Base-by-base conservation (phyloP, 2,113 vertebrate species). In the Suricata suricatta region DNA sequence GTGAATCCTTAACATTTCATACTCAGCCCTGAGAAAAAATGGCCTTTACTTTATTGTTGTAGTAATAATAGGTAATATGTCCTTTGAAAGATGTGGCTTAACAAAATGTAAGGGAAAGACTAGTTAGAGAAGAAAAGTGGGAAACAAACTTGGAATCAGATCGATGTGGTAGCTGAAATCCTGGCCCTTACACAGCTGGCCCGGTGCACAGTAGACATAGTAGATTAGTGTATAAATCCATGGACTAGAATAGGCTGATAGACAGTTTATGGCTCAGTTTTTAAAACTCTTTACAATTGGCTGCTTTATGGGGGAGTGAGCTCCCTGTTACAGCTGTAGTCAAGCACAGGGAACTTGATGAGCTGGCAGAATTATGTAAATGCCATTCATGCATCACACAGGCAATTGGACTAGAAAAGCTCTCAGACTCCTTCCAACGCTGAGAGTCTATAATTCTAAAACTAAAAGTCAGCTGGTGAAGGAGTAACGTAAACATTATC, bases 41-140 rank as follows among this genome's bases (percentile, higher is more conserved):
- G 21, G 13, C 44, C 85, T n/a, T 21, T 52, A 38, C 1, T 38
- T 83, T 27, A 29, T 64, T 52, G 35, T 63, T 31, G 23, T 35
- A 72, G 1, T 74, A 93, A 85, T 93, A 82, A 41, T 35, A 88
- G 25, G 33, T 90, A 41, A 11, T 63, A 8, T n/a, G 57, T 72
- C 76, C 66, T 94, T 71, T 89, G 88, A 94, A 92, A 83, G 10
- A 68, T n/a, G 19, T 66, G 81, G 11, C 9, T 85, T 96, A 90
- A 33, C 21, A 92, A 95, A 94, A 72, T n/a, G 47, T 31, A 50
- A 21, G 31, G 41, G 38, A 35, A 71, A 90, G 31, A 74, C 8
- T 90, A 57, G 29, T 60, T 91, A 38, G 47, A 63, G 23, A 88
- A 68, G 52, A 50, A 88, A 92, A 95, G 29, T 44, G 33, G 69